Evolutionary conservation across 1,140 invertebrate genomes (phyloP).

Genomic region (Zelostemma sp.): DNA sequence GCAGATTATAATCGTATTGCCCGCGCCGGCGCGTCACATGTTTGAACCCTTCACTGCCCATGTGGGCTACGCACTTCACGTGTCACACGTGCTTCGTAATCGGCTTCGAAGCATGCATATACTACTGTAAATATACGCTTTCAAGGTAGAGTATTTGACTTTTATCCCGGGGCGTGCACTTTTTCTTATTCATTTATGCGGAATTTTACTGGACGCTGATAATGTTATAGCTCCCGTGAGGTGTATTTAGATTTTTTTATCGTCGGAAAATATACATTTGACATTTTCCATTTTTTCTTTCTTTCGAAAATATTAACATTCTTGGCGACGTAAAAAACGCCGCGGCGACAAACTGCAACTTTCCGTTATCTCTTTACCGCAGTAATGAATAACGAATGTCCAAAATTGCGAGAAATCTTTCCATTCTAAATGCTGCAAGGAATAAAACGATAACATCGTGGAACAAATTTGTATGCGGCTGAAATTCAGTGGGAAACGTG

Average conservation of each 20-base stretch:
- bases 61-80: slow-evolving; percentile 46
- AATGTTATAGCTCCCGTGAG: too few relatives aligned
- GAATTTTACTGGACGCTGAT: slow-evolving; percentile 4
- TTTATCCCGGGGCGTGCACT: background rate
- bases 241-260: too few relatives aligned
- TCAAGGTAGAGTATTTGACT: slow-evolving; percentile 12
- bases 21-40: slow-evolving; percentile 36
- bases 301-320: too few relatives aligned
- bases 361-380: too few relatives aligned
- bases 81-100: slow-evolving; percentile 54
- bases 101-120: slow-evolving; percentile 38
- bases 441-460: too few relatives aligned
- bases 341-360: too few relatives aligned
- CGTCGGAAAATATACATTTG: too few relatives aligned
- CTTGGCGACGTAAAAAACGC: too few relatives aligned
- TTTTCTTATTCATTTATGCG: slow-evolving; percentile 3
- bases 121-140: slow-evolving; percentile 7
- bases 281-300: too few relatives aligned
- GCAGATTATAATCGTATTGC: slow-evolving; percentile 36
- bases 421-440: too few relatives aligned
- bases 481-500: background rate
- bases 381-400: too few relatives aligned
- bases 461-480: background rate
- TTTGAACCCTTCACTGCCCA: slow-evolving; percentile 57
- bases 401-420: too few relatives aligned